These are phyloP conservation scores for Cantharis lateralis DNA, from an alignment of 2,888 invertebrate genomes.

Conservation along the genomic window DNA sequence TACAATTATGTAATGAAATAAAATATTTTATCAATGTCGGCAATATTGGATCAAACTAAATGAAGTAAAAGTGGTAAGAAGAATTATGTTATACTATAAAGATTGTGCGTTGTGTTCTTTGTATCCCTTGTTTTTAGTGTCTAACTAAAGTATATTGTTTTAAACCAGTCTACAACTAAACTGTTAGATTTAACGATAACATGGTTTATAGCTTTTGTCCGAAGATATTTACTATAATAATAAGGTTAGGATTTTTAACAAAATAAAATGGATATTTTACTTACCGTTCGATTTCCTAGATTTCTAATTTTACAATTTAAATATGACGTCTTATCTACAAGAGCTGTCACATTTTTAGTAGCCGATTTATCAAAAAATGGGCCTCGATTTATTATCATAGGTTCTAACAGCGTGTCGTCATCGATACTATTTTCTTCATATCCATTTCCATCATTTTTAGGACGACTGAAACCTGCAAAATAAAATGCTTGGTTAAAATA, in stretches of 20 bases:
- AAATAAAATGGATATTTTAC: slow-evolving; percentile 39
- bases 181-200: slow-evolving; percentile 17
- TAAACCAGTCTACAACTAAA: slow-evolving; percentile 8
- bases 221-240: background rate
- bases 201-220: slow-evolving; percentile 13
- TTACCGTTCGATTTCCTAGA: slow-evolving; percentile 77
- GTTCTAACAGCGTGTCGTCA: slow-evolving; percentile 55
- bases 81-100: slow-evolving; percentile 20
- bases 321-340: slow-evolving; percentile 77
- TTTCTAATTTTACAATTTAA: slow-evolving; percentile 77
- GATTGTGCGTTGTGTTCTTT: slow-evolving; percentile 8
- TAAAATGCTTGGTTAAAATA: background rate
- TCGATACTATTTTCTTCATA: slow-evolving; percentile 51
- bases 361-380: slow-evolving; percentile 74
- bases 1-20: background rate
- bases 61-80: background rate
- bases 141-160: slow-evolving; percentile 19
- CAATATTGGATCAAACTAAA: background rate
- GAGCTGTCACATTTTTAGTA: slow-evolving; percentile 76
- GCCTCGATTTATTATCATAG: slow-evolving; percentile 60
- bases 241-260: background rate
- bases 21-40: background rate
- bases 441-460: slow-evolving; percentile 30
- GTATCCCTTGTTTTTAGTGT: slow-evolving; percentile 9
- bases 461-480: slow-evolving; percentile 35